A percentile compares a stretch with the other conserved stretches of the same genome.
Evolutionary conservation across 2,888 invertebrate species (phyloP).

Genomic region (Cataglyphis rosenhaueri): DNA sequence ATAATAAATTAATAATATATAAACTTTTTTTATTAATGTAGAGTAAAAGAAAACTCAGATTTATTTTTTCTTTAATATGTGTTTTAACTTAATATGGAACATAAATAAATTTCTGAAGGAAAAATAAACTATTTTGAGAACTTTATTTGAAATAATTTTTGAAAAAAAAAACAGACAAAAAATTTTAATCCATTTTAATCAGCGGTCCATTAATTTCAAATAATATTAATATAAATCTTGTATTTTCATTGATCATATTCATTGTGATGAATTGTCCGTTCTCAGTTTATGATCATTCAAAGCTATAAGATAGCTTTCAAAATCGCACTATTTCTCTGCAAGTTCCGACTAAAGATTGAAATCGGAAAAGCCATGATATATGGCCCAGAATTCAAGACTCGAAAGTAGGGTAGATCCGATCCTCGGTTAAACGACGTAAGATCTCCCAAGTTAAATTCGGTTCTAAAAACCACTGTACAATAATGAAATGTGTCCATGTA

Average conservation of each 20-base stretch:
- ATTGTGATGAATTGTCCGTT: neutral
- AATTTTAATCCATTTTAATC: neutral
- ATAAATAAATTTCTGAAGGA: too few species aligned
- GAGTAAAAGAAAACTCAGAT: too few species aligned
- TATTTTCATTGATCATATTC: neutral
- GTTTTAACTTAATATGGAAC: too few species aligned
- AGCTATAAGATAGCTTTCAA: neutral
- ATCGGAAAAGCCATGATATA: neutral
- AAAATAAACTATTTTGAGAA: too few species aligned
- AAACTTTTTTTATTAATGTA: too few species aligned
- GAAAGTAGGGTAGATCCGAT: constrained; percentile 44
- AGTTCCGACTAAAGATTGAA: neutral
- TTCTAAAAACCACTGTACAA: constrained; percentile 44
- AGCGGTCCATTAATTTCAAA: neutral
- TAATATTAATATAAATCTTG: neutral
- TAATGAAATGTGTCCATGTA: constrained; percentile 58
- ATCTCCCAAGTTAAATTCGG: constrained; percentile 49
- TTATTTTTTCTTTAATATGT: too few species aligned
- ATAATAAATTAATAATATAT: too few species aligned
- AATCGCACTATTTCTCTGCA: neutral
- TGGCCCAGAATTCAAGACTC: constrained; percentile 19
- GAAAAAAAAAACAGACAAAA: neutral
- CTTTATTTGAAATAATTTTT: too few species aligned
- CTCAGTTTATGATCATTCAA: neutral
- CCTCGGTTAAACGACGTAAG: constrained; percentile 48